Evolutionary conservation across 2,113 vertebrate genomes (phyloP).

Genomic region (Lepisosteus osseus): DNA sequence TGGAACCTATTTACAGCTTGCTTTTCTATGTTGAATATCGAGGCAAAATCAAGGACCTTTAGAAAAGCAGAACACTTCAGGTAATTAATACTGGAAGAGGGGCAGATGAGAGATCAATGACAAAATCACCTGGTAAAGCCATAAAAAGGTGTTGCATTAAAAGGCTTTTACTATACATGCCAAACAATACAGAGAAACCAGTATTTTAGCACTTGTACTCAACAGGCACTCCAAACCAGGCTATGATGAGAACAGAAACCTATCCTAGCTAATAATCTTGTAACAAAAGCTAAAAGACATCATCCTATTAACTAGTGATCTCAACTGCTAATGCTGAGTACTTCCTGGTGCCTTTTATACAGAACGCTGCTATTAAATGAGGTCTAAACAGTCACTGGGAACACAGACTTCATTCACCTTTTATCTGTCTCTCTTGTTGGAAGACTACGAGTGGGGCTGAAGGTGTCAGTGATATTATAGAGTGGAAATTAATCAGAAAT

Average conservation of each 20-base stretch:
- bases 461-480: constrained; percentile 97
- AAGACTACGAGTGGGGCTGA: constrained; percentile 79
- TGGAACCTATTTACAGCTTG: constrained; percentile 1
- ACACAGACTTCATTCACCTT: constrained; percentile 85
- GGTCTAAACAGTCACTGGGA: constrained; percentile 86
- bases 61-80: constrained; percentile 79
- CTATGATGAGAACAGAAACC: constrained; percentile 81
- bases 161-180: constrained; percentile 77
- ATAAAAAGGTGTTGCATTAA: constrained; percentile 89
- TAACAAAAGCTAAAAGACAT: constrained; percentile 99
- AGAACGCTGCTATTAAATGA: constrained; percentile 84
- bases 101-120: constrained; percentile 79
- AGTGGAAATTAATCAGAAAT: constrained; percentile 83
- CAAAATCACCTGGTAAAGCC: constrained; percentile 92
- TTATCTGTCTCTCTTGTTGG: constrained; percentile 92
- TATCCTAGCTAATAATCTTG: constrained; percentile 97
- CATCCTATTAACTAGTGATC: constrained; percentile 99
- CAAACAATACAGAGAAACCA: constrained; percentile 82
- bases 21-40: constrained; percentile 28
- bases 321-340: constrained; percentile 91
- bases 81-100: constrained; percentile 85
- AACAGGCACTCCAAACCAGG: constrained; percentile 82
- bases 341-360: constrained; percentile 93
- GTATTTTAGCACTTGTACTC: constrained; percentile 89
- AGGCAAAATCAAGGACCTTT: constrained; percentile 64